phyloP scores from a whole-genome alignment of 2,888 invertebrate genomes.

The Parnassius apollo region DNA sequence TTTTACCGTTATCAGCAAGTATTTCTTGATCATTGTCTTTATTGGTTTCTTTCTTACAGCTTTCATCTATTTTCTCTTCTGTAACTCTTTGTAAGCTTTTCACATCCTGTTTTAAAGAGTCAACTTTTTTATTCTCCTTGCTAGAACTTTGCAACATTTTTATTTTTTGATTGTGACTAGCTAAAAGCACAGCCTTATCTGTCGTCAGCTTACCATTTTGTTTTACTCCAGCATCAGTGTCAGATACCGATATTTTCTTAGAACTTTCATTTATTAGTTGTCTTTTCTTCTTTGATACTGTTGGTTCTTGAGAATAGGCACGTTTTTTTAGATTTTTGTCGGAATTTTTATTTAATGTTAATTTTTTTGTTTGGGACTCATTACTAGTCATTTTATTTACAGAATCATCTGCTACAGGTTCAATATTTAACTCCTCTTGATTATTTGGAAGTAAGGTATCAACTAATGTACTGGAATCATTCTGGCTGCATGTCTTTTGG shows the following conservation, averaged over 20 bases:
- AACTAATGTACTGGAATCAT: conserved; percentile 43
- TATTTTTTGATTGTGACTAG: background rate
- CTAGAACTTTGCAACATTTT: background rate
- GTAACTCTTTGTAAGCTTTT: conserved; percentile 1
- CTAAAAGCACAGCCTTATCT: background rate
- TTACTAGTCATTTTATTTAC: conserved; percentile 9
- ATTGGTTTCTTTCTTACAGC: background rate
- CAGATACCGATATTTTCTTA: conserved; percentile 13
- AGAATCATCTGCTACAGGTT: conserved; percentile 11
- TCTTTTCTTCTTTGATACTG: conserved; percentile 6
- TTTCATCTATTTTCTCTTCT: background rate
- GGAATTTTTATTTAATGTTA: conserved; percentile 12
- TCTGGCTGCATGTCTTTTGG: conserved; percentile 32
- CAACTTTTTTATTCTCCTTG: conserved; percentile 3
- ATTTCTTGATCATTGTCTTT: conserved; percentile 2
- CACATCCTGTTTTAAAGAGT: background rate
- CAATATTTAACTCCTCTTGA: conserved; percentile 55
- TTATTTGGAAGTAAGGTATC: conserved; percentile 67
- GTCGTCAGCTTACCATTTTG: background rate
- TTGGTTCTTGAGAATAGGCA: conserved; percentile 20
- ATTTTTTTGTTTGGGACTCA: conserved; percentile 11
- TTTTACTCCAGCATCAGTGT: conserved; percentile 12
- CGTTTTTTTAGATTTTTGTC: conserved; percentile 14
- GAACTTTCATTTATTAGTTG: background rate
- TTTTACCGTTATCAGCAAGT: background rate